Percentiles rank a stretch among this genome's conserved stretches.
These are phyloP conservation scores for Drosophila prostipennis DNA, from an alignment of 2,888 invertebrate species.

Conservation along the genomic window DNA sequence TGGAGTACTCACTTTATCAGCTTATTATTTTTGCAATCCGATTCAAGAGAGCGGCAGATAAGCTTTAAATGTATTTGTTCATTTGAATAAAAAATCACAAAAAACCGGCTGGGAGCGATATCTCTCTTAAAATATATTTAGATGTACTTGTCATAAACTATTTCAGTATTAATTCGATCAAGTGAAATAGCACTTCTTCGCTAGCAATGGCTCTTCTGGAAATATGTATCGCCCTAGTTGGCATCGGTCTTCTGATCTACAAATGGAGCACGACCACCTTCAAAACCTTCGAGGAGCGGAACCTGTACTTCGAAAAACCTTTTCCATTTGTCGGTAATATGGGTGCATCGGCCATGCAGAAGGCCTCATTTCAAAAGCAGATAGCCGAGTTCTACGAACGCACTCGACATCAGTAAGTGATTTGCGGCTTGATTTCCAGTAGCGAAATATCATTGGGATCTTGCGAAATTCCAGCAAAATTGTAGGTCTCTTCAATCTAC, in stretches of 20 bases:
- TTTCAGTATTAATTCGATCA: too few relatives aligned
- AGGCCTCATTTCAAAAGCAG: slow-evolving; percentile 48
- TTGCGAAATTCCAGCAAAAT: slow-evolving; percentile 81
- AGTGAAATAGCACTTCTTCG: too few relatives aligned
- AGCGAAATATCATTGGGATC: background rate
- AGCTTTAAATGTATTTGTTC: background rate
- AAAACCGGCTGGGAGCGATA: background rate
- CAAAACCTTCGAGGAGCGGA: slow-evolving; percentile 61
- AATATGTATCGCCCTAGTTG: slow-evolving; percentile 44
- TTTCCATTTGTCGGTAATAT: slow-evolving; percentile 67
- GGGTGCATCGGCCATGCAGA: slow-evolving; percentile 17
- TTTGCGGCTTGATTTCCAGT: background rate
- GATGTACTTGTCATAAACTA: too few relatives aligned
- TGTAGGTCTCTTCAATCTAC: slow-evolving; percentile 79
- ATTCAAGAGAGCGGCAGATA: background rate
- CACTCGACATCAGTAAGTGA: slow-evolving; percentile 64
- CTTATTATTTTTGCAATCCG: background rate
- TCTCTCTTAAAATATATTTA: background rate
- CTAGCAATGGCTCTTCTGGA: slow-evolving; percentile 26
- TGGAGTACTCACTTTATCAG: background rate
- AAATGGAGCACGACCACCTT: slow-evolving; percentile 64
- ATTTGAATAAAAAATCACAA: background rate
- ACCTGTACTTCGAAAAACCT: slow-evolving; percentile 69
- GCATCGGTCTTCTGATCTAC: slow-evolving; percentile 47
- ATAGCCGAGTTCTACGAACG: slow-evolving; percentile 58